Evolutionary conservation across 2,888 invertebrate genomes (phyloP), one percentile per base, ranked within the genome.

Genomic region (Nymphalis polychloros): DNA sequence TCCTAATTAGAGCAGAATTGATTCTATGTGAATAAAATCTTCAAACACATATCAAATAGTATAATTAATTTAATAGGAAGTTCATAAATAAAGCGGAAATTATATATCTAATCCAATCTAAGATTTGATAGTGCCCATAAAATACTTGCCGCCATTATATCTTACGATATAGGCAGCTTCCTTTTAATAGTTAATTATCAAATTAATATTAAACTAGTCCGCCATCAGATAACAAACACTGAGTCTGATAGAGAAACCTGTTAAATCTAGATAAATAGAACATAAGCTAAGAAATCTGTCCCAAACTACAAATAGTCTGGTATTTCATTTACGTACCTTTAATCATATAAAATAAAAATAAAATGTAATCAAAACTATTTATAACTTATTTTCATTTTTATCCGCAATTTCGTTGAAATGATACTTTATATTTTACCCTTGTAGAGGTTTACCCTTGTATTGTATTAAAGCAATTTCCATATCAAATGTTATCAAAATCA

Each of bases 111-210:
- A 57, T 57, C 19, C 35, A 41, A 35, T 57, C n/a, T 57, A 10
- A 57, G 35, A 57, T 57, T 41, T 35, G 19, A 19, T 57, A 57
- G 17, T 41, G 35, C 55, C n/a, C 27, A 55, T 55, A 27, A 35
- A 31, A 57, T 13, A 55, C 17, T 55, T 31, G 17, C 27, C 49
- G 27, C 47, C 60, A 16, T 49, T 48, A 31, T 48, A 17, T 60
- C 48, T 27, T 27, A 31, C 3, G 62, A 62, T 1, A n/a, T n/a
- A n/a, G 27, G 27, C 62, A 57, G 41, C 57, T 62, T 62, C 62
- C 62, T 62, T 60, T 49, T 35, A 41, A 19, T 62, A 62, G 31
- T 62, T 52, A 50, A 62, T 62, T 62, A 49, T 57, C n/a, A 50
- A 19, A 31, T 3, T 49, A 17, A 52, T 50, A 35, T 20, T n/a